Conservation (phyloP, 2,888 invertebrate genomes). For the Rhodophaea formosa region DNA sequence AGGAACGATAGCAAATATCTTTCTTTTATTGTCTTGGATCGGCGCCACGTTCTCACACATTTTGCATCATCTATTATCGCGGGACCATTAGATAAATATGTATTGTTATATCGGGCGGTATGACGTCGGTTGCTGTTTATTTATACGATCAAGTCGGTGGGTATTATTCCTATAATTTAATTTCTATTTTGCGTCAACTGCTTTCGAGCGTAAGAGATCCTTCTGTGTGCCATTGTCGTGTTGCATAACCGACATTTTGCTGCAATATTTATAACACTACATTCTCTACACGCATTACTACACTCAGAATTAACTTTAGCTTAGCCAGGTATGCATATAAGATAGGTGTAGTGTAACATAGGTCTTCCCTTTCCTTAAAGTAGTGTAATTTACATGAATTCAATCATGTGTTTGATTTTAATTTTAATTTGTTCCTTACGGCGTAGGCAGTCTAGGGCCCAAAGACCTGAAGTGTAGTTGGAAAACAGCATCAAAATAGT, state of each 20-base stretch:
- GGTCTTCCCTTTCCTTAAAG: no score
- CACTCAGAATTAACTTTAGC: no score
- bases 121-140: constrained; percentile 30
- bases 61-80: constrained; percentile 28
- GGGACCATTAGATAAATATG: constrained; percentile 20
- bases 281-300: no score
- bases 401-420: no score
- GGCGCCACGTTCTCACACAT: constrained; percentile 30
- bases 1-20: constrained; percentile 7
- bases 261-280: background rate
- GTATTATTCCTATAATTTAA: constrained; percentile 21
- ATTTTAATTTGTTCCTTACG: no score
- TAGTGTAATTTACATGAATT: no score
- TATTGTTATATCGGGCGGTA: constrained; percentile 31
- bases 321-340: no score
- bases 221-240: background rate
- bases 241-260: background rate
- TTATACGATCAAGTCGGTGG: constrained; percentile 21
- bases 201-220: background rate
- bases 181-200: background rate
- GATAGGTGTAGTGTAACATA: no score
- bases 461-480: no score
- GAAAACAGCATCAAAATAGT: no score
- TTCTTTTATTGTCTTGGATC: constrained; percentile 28
- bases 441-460: no score